A percentile compares a stretch with the other conserved stretches of the same genome.
These are phyloP conservation scores for Sitobion miscanthi DNA, from an alignment of 1,140 invertebrate species.

Conservation along the genomic window DNA sequence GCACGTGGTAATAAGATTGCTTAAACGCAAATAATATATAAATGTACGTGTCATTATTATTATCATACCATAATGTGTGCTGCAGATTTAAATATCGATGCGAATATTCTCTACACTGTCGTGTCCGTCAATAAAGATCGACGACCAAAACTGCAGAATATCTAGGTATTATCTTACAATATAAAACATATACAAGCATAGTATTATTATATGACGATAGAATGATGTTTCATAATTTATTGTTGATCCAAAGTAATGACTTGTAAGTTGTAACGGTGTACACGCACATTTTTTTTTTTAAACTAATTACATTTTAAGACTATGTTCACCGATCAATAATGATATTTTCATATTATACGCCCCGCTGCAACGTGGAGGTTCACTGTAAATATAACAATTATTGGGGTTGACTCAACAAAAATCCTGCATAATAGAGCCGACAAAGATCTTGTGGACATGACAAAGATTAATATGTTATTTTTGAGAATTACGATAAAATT, in stretches of 20 bases:
- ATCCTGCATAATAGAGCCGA: slow-evolving; percentile 30
- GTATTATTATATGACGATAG: neutral
- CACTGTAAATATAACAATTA: slow-evolving; percentile 18
- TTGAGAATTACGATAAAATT: neutral
- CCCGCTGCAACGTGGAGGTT: neutral
- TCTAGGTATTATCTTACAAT: neutral
- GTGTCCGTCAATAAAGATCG: neutral
- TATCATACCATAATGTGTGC: neutral
- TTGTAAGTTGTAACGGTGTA: neutral
- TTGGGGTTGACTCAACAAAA: slow-evolving; percentile 34
- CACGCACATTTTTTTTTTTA: neutral
- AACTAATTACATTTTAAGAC: slow-evolving; percentile 31
- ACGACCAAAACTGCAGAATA: neutral
- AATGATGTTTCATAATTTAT: slow-evolving; percentile 11
- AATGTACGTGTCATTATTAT: neutral
- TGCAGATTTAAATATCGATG: neutral
- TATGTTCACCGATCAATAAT: neutral
- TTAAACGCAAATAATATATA: neutral
- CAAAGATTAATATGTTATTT: slow-evolving; percentile 31
- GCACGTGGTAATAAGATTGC: neutral
- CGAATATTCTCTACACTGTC: neutral
- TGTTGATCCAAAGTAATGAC: slow-evolving; percentile 21
- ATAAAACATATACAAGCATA: neutral
- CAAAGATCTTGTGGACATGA: slow-evolving; percentile 17
- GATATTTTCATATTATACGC: slow-evolving; percentile 4